Evolutionary conservation across 1,140 invertebrate species (phyloP).

Genomic region (Stegodyphus dumicola): DNA sequence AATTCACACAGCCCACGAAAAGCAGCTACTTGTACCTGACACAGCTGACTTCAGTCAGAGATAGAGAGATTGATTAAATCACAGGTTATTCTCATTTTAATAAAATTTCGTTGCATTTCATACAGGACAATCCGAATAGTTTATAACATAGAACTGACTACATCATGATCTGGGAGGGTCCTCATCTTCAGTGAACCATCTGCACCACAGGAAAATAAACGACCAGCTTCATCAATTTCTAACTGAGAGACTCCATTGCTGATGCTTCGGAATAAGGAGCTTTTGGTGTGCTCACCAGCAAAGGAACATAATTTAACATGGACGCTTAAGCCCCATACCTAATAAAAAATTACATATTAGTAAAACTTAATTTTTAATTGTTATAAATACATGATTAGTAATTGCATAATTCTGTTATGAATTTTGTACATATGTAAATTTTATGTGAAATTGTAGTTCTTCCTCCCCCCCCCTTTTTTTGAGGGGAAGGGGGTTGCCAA

Average conservation of each 20-base stretch:
- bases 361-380: not conserved
- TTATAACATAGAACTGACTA: slow-evolving; percentile 60
- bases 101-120: slow-evolving; percentile 55
- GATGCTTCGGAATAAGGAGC: slow-evolving; percentile 95
- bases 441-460: too few relatives aligned
- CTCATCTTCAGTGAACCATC: slow-evolving; percentile 99
- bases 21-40: slow-evolving; percentile 35
- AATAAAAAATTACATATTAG: slow-evolving; percentile 62
- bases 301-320: slow-evolving; percentile 89
- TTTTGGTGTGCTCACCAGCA: slow-evolving; percentile 86
- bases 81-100: slow-evolving; percentile 42
- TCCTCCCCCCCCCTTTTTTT: too few relatives aligned
- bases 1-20: slow-evolving; percentile 39
- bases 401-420: not conserved
- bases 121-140: slow-evolving; percentile 2
- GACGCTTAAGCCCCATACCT: slow-evolving; percentile 93
- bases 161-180: slow-evolving; percentile 80
- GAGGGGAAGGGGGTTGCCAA: too few relatives aligned
- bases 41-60: slow-evolving; percentile 15
- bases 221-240: slow-evolving; percentile 83
- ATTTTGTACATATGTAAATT: too few relatives aligned
- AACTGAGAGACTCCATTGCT: slow-evolving; percentile 96
- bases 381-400: not conserved
- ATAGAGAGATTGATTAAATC: slow-evolving; percentile 52
- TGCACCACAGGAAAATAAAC: slow-evolving; percentile 97